Conservation (phyloP, 2,797 vertebrate species). For the Cyprinodon diabolis region DNA sequence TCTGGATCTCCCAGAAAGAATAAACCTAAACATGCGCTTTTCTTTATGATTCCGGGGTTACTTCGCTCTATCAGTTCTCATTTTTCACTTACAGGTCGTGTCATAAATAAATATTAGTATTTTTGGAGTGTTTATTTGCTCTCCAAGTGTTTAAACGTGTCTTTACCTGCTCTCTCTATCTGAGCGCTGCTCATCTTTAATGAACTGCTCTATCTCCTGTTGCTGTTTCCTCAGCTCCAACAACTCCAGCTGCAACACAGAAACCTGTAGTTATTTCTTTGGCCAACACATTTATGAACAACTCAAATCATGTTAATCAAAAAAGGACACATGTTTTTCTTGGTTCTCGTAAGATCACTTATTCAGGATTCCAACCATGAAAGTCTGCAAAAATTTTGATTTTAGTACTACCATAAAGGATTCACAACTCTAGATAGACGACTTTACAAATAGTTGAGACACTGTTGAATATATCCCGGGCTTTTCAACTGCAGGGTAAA, state of each 20-base stretch:
- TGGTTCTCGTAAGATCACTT: not conserved
- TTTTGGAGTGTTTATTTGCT: not conserved
- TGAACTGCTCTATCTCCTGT: conserved; percentile 74
- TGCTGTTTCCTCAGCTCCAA: conserved; percentile 79
- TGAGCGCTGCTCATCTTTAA: conserved; percentile 62
- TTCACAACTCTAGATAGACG: not conserved
- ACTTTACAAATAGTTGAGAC: not conserved
- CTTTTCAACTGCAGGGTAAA: not conserved
- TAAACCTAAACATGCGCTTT: not conserved
- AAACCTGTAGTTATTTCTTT: not conserved
- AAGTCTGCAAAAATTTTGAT: no score
- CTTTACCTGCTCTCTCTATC: conserved; percentile 79
- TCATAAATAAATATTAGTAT: not conserved
- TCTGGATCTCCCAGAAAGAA: not conserved
- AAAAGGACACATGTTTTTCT: not conserved
- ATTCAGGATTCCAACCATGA: not conserved
- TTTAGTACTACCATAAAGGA: no score
- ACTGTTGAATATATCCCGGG: not conserved
- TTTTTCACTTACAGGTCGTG: not conserved
- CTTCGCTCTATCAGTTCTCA: not conserved
- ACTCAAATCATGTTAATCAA: not conserved
- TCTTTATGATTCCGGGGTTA: not conserved
- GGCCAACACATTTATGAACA: not conserved
- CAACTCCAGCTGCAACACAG: conserved; percentile 85
- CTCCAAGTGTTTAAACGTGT: not conserved